phyloP scores from a whole-genome alignment of 2,113 vertebrate genomes.

The Chauna torquata region DNA sequence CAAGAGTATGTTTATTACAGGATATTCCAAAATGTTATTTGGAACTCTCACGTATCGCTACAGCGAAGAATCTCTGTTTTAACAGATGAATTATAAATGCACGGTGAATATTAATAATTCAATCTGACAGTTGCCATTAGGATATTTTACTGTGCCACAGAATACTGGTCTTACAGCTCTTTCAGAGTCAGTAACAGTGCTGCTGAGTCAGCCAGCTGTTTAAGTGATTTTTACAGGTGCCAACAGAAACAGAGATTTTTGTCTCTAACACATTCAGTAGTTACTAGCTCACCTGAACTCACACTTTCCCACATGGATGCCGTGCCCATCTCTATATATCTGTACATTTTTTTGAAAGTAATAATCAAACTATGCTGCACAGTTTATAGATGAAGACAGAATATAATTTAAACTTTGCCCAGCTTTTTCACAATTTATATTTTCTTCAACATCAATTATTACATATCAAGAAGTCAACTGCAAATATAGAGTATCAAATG shows the following conservation, averaged over 20 bases:
- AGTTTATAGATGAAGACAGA: background rate
- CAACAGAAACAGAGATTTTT: background rate
- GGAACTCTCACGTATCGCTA: background rate
- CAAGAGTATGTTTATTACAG: background rate
- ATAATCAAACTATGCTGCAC: background rate
- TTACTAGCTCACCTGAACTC: background rate
- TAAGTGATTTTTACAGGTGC: background rate
- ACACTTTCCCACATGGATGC: background rate
- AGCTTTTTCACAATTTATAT: background rate
- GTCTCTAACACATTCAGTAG: background rate
- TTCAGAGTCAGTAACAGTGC: background rate
- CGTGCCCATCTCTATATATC: background rate
- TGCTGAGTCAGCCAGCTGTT: background rate
- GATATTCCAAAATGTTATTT: background rate
- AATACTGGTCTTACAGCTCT: background rate
- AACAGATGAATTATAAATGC: background rate
- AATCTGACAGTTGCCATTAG: background rate
- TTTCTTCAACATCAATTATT: background rate
- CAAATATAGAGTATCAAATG: background rate
- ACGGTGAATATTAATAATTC: background rate
- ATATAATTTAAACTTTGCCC: background rate
- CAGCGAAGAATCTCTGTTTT: background rate
- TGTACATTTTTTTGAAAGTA: background rate
- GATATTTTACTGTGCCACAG: background rate
- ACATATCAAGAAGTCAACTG: rapidly evolving